These are phyloP conservation scores for Heliothis peltigera DNA, from an alignment of 2,888 invertebrate genomes.

Conservation along the genomic window DNA sequence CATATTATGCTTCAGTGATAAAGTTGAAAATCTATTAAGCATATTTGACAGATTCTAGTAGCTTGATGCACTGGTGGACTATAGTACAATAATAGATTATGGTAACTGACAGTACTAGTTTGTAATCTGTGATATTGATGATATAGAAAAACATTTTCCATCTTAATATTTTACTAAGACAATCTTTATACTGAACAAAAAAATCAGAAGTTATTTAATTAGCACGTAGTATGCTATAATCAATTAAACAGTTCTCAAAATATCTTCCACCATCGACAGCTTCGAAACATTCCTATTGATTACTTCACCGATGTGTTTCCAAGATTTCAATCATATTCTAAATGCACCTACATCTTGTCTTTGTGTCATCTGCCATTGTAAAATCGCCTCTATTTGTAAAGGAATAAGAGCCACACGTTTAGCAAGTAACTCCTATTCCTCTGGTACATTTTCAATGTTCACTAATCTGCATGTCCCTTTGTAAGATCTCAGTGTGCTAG, in stretches of 20 bases:
- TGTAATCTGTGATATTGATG: too few relatives aligned
- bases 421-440: constrained; percentile 35
- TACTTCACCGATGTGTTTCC: constrained; percentile 40
- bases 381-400: constrained; percentile 23
- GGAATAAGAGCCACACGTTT: constrained; percentile 38
- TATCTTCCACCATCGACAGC: constrained; percentile 3
- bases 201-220: too few relatives aligned
- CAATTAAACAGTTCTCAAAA: not conserved
- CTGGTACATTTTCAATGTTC: constrained; percentile 56
- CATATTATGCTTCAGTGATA: too few relatives aligned
- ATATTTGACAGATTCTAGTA: too few relatives aligned
- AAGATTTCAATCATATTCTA: constrained; percentile 55
- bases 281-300: constrained; percentile 45
- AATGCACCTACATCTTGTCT: constrained; percentile 35
- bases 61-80: too few relatives aligned
- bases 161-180: too few relatives aligned
- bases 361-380: constrained; percentile 30
- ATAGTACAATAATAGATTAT: too few relatives aligned
- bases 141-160: too few relatives aligned
- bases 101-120: too few relatives aligned
- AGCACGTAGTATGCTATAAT: too few relatives aligned
- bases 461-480: constrained; percentile 65
- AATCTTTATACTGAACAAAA: too few relatives aligned
- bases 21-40: too few relatives aligned
- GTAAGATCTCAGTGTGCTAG: constrained; percentile 51